Evolutionary conservation across 1,140 invertebrate genomes (phyloP), one percentile per base, ranked within the genome.

Genomic region (Proctacanthus coquilletti): DNA sequence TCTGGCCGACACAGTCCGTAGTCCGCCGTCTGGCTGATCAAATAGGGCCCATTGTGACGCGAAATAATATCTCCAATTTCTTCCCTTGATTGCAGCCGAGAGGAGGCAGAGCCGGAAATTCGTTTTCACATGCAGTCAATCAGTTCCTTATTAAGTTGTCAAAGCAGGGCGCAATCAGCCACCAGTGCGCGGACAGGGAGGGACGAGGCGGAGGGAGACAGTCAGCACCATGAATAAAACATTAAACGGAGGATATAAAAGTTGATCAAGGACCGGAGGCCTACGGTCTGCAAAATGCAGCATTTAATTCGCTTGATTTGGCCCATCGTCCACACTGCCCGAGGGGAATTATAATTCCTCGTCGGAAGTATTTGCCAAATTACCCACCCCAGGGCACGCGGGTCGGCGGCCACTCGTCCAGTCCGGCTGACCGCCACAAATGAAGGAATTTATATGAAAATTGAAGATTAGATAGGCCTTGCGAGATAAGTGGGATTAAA

Each of bases 271-370:
- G 13, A 13, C 23, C 23, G 8, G 13, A 9, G 13, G n/a, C n/a
- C n/a, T 27, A 13, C 8, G 23, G 8, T 27, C 23, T 27, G 8
- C 8, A 9, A 27, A 27, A 27, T 27, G 23, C 23, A 27, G 23
- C 23, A 27, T 27, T 27, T 27, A 27, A 27, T 27, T 27, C 23
- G 23, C 23, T 27, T 27, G 23, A 27, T 27, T 27, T 27, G 13
- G 23, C 8, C 23, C 23, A 27, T 9, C 23, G 23, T 27, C 23
- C 23, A 27, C 23, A 27, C 13, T 9, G 23, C 23, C 23, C 23
- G 23, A 27, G 23, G 23, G 23, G 23, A 27, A n/a, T 13, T 27
- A 13, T 27, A 27, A 27, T 27, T 27, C 23, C 8, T 9, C 23
- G 8, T 27, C 23, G 23, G 23, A 27, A 13, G 23, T 13, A 13